Evolutionary conservation across 2,113 vertebrate species (phyloP).

Genomic region (Tapirus terrestris): DNA sequence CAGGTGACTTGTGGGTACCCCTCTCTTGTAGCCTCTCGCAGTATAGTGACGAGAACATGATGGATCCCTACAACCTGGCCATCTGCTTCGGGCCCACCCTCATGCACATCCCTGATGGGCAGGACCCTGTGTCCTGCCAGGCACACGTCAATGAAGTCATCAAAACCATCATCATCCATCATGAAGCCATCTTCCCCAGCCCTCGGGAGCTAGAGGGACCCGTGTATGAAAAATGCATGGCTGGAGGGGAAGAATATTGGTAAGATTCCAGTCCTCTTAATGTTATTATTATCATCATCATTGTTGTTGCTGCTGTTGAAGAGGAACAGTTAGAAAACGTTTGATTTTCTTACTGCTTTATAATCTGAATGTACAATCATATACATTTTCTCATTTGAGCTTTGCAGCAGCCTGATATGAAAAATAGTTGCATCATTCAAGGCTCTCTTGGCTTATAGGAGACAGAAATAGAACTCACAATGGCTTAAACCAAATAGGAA

Average conservation of each 20-base stretch:
- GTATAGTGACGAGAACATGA: constrained; percentile 99
- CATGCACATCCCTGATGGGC: constrained; percentile 98
- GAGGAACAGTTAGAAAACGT: not conserved
- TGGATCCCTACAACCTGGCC: constrained; percentile 99
- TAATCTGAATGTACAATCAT: not conserved
- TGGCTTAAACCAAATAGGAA: not conserved
- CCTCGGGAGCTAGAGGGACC: constrained; percentile 95
- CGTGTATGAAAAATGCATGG: constrained; percentile 99
- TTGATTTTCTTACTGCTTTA: not conserved
- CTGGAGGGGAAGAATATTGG: constrained; percentile 99
- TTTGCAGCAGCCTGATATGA: not conserved
- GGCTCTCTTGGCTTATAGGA: not conserved
- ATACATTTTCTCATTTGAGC: not conserved
- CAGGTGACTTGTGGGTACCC: constrained; percentile 30
- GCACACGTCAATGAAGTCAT: constrained; percentile 99
- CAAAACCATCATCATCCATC: constrained; percentile 97
- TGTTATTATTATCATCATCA: not conserved
- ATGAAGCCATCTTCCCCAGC: constrained; percentile 96
- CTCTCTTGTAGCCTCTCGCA: constrained; percentile 92
- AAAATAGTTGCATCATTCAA: not conserved
- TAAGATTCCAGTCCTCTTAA: constrained; percentile 82
- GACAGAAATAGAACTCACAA: not conserved
- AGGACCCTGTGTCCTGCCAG: constrained; percentile 98
- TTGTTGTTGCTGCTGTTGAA: not conserved
- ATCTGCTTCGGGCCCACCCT: constrained; percentile 99